Base-by-base conservation (phyloP, 2,113 vertebrate genomes). In the Myxocyprinus asiaticus region DNA sequence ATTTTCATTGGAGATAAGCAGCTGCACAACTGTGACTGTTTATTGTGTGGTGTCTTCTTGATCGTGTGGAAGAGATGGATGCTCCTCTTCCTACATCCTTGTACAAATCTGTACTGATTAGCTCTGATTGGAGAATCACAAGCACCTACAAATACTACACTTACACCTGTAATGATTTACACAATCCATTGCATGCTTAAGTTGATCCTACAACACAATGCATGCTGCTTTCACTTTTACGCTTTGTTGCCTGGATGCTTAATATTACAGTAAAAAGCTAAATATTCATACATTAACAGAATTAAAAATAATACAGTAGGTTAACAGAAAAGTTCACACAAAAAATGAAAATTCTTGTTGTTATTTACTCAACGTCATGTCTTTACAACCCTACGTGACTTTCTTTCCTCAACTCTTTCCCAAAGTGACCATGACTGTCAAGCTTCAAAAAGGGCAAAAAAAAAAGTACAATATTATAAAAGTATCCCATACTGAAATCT, bases 1-100 rank as follows among this genome's bases (percentile, higher is more conserved):
- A 79, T 87, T 90, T 89, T 84, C 67, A 85, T 87, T 73, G 78
- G 69, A 75, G 65, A 75, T 79, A 69, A 81, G 66, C 72, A 3
- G 45, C 33, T 15, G 22, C 22, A 33, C 1, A 33, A 33, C 58
- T 0, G 48, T n/a, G 12, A 17, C 69, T 72, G 62, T 77, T 83
- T 83, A 68, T 77, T 77, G 74, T 72, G n/a, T 70, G 22, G 47
- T 22, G 9, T 78, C 45, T 56, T 50, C 22, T 0, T 65, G 55
- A 68, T 70, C n/a, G 15, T 0, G 58, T 63, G 47, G 67, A 67
- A 58, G 55, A 51, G 67, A 68, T 55, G 51, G 56, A 44, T 15
- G 48, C 61, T 51, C 44, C 44, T 61, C 81, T 80, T 64, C 80
- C 66, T 79, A 55, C 67, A 45, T 47, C 55, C 47, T 69, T 42